Percentiles rank a stretch among this genome's conserved stretches.
These are phyloP conservation scores for Neostethus bicornis DNA, from an alignment of 2,797 vertebrate species.

Conservation along the genomic window DNA sequence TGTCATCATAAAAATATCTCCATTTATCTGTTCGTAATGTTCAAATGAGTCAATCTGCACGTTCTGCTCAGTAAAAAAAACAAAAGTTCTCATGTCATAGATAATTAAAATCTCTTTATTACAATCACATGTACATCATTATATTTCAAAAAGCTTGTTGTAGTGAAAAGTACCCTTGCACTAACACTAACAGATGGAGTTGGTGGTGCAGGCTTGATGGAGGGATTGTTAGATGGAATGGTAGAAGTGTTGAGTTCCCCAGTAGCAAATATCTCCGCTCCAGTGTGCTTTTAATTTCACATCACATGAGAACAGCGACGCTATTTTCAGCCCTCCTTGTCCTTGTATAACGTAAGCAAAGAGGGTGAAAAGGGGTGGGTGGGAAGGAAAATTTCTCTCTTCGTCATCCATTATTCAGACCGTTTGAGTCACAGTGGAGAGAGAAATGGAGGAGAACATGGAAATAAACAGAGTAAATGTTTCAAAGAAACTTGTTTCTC, in stretches of 20 bases:
- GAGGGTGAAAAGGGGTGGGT: constrained; percentile 36
- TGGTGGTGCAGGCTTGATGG: constrained; percentile 53
- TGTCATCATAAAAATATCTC: background rate
- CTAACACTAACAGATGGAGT: constrained; percentile 59
- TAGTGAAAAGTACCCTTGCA: constrained; percentile 65
- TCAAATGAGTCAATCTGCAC: background rate
- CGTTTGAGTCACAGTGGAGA: constrained; percentile 65
- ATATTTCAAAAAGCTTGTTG: constrained; percentile 70
- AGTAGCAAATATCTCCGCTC: constrained; percentile 59
- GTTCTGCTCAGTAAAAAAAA: constrained; percentile 8
- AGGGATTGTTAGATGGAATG: constrained; percentile 58
- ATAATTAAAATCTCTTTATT: constrained; percentile 85
- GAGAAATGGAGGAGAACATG: constrained; percentile 17
- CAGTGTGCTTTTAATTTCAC: constrained; percentile 72
- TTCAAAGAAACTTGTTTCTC: constrained; percentile 19
- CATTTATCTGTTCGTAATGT: background rate
- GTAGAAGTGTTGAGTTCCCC: constrained; percentile 50
- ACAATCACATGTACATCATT: constrained; percentile 81
- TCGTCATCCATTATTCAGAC: constrained; percentile 75
- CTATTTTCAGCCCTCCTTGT: constrained; percentile 71
- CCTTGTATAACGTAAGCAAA: constrained; percentile 65
- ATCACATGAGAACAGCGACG: constrained; percentile 63
- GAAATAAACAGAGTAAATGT: constrained; percentile 34
- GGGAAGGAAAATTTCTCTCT: constrained; percentile 45
- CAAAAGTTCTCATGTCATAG: constrained; percentile 44